Conservation (phyloP, 2,113 vertebrate species). For the Cebidichthys violaceus region DNA sequence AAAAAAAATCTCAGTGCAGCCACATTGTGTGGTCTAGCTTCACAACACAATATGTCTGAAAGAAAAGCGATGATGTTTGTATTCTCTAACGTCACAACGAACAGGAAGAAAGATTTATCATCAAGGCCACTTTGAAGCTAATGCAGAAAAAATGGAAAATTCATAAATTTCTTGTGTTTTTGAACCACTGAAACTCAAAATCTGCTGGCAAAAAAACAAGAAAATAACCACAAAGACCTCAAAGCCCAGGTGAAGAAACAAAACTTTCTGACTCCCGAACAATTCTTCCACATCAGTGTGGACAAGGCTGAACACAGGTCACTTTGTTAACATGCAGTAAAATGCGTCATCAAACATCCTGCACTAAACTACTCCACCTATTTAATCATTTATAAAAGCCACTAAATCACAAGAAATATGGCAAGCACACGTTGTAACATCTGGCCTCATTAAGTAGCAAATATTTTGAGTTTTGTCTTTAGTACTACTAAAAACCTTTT, state of each 20-base stretch:
- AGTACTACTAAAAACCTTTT: not conserved
- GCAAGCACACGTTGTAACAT: not conserved
- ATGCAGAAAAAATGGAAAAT: not conserved
- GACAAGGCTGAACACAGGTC: constrained; percentile 3
- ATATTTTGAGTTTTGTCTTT: not conserved
- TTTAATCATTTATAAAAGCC: constrained; percentile 16
- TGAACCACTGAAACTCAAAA: not conserved
- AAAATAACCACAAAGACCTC: not conserved
- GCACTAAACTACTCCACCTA: constrained; percentile 25
- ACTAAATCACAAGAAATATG: constrained; percentile 4
- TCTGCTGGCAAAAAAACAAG: no score
- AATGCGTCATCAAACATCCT: constrained; percentile 36
- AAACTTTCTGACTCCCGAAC: not conserved
- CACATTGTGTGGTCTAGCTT: not conserved
- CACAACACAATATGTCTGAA: not conserved
- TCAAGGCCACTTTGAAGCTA: not conserved
- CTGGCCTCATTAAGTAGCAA: constrained; percentile 5
- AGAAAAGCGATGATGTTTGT: constrained; percentile 13
- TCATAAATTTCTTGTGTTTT: not conserved
- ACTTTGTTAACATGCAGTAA: constrained; percentile 14
- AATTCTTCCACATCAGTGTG: not conserved
- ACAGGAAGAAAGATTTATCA: not conserved
- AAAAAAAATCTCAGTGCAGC: not conserved
- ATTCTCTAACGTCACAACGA: not conserved
- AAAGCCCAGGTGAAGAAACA: not conserved